phyloP scores from a whole-genome alignment of 2,888 invertebrate species.

The Aproaerema taeniolella region DNA sequence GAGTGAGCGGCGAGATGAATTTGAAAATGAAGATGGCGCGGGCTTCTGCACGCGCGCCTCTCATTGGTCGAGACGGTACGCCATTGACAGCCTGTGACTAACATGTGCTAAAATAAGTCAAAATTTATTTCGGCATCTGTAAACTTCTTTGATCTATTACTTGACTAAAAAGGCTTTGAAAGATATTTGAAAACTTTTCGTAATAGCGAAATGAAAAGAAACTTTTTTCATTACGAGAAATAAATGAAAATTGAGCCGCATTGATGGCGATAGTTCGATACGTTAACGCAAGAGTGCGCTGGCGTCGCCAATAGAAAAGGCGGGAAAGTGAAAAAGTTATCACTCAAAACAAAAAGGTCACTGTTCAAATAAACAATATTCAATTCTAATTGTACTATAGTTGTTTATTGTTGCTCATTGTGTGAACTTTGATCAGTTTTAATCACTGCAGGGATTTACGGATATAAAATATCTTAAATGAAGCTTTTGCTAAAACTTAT shows the following conservation, averaged over 20 bases:
- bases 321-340: conserved; percentile 50
- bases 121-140: conserved; percentile 27
- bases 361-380: conserved; percentile 7
- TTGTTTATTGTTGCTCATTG: no score
- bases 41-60: conserved; percentile 57
- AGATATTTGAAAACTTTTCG: conserved; percentile 20
- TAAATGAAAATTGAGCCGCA: conserved; percentile 30
- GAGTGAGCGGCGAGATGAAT: conserved; percentile 79
- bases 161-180: conserved; percentile 34
- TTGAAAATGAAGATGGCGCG: conserved; percentile 92
- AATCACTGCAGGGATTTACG: no score
- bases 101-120: conserved; percentile 51
- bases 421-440: no score
- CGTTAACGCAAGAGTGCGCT: conserved; percentile 39
- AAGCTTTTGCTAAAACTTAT: no score
- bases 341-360: conserved; percentile 2
- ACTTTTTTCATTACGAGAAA: conserved; percentile 21
- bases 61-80: conserved; percentile 56
- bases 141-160: conserved; percentile 11
- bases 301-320: conserved; percentile 28
- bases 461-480: no score
- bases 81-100: conserved; percentile 57
- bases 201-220: not conserved
- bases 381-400: no score
- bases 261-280: conserved; percentile 34